Base-by-base conservation (phyloP, 2,888 invertebrate species). In the Andrena flavipes region DNA sequence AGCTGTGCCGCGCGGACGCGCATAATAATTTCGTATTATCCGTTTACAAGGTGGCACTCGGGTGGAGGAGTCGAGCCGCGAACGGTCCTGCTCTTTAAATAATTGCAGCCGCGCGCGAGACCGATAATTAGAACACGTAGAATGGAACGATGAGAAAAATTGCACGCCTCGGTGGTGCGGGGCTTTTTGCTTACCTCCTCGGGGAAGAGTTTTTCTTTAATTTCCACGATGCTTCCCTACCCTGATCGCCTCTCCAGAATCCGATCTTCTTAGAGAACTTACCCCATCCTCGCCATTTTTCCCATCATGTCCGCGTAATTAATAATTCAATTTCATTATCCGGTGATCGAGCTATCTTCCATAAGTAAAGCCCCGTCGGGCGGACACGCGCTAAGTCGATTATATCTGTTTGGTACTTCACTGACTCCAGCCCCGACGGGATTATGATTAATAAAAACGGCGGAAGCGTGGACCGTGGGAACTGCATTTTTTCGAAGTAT, bases 311-410 rank as follows among this genome's bases (percentile, higher is more conserved):
- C 64, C 72, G 68, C 30, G 74, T 87, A 88, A 86, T 90, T 90
- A 88, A 89, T 90, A 88, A 90, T 90, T 90, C 82, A 83, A 87
- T 88, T 86, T 86, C 88, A 88, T 90, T 89, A 90, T 65, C 67
- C 49, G 7, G 2, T 16, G 35, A 35, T 60, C 13, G 20, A 48
- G 49, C 48, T n/a, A 33, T 59, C 56, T 56, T 62, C 33, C 20
- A 13, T 16, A 70, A 23, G 80, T 56, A 63, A 80, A 73, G 35
- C 29, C 13, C 48, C 71, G 10, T 35, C 60, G 42, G 54, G 10
- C 29, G 59, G 56, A 69, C 68, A 29, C 49, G 63, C 26, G 68
- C 70, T 73, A 83, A 82, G 70, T 79, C 74, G 78, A 86, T 84
- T 79, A 70, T 35, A 20, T 20, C 6, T 69, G 70, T 54, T 69